phyloP scores from a whole-genome alignment of 2,797 vertebrate genomes.

The Phrynocephalus vlangalii region DNA sequence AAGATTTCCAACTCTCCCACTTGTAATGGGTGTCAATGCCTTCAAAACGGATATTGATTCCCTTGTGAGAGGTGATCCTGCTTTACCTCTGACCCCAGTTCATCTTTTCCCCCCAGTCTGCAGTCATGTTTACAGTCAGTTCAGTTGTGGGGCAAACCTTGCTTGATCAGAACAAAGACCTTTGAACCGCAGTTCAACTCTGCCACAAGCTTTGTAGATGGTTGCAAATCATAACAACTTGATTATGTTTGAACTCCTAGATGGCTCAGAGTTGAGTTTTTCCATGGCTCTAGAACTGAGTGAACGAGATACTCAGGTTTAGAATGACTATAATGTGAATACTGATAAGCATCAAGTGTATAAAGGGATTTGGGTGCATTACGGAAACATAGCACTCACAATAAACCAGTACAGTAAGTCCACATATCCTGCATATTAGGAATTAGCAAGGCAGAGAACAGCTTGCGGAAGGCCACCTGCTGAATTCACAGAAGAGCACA shows the following conservation, averaged over 20 bases:
- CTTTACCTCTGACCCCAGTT: background rate
- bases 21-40: background rate
- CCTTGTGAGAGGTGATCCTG: background rate
- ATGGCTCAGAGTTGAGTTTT: background rate
- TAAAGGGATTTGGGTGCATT: background rate
- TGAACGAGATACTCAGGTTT: background rate
- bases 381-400: background rate
- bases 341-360: background rate
- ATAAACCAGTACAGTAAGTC: background rate
- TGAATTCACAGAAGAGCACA: background rate
- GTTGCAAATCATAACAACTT: background rate
- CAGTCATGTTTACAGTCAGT: background rate
- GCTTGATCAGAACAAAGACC: background rate
- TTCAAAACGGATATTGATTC: background rate
- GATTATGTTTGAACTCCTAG: background rate
- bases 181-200: background rate
- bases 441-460: too few relatives aligned
- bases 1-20: background rate
- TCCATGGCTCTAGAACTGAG: background rate
- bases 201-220: background rate
- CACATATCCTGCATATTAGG: background rate
- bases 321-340: background rate
- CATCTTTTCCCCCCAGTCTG: background rate
- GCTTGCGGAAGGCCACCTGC: background rate
- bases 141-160: background rate